These are phyloP conservation scores for Muschampia plurimacula DNA, from an alignment of 2,888 invertebrate species.

Conservation along the genomic window DNA sequence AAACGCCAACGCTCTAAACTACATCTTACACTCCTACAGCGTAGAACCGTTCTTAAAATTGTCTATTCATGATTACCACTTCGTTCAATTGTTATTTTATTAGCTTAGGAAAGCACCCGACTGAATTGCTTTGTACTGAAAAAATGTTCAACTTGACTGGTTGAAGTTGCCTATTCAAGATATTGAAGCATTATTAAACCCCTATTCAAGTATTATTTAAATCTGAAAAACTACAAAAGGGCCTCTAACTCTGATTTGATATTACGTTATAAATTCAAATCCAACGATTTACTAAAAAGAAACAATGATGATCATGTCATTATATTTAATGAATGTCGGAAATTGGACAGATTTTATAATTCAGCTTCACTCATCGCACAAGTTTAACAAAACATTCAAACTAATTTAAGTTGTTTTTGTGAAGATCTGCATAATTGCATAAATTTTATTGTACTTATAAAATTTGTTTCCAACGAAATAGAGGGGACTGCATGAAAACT, in stretches of 20 bases:
- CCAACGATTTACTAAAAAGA: background rate
- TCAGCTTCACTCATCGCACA: background rate
- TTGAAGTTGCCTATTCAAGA: background rate
- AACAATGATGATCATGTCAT: background rate
- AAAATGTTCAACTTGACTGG: slow-evolving; percentile 3
- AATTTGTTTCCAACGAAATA: slow-evolving; percentile 6
- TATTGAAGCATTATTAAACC: too few relatives aligned
- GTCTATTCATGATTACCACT: slow-evolving; percentile 33
- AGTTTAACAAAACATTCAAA: background rate
- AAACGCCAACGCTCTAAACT: slow-evolving; percentile 11
- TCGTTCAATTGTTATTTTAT: slow-evolving; percentile 29
- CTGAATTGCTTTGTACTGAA: background rate
- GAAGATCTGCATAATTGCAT: slow-evolving; percentile 1
- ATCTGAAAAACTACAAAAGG: too few relatives aligned
- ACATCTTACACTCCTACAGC: background rate
- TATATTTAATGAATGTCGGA: background rate
- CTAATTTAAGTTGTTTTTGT: background rate
- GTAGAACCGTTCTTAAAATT: slow-evolving; percentile 20
- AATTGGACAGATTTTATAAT: background rate
- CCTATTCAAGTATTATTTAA: too few relatives aligned
- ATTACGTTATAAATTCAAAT: background rate
- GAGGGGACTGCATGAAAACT: slow-evolving; percentile 19
- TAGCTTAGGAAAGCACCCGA: slow-evolving; percentile 19
- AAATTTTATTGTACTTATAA: slow-evolving; percentile 7
- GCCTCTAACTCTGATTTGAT: too few relatives aligned